Conservation (phyloP, 2,797 vertebrate genomes). For the Brotogeris chrysoptera region DNA sequence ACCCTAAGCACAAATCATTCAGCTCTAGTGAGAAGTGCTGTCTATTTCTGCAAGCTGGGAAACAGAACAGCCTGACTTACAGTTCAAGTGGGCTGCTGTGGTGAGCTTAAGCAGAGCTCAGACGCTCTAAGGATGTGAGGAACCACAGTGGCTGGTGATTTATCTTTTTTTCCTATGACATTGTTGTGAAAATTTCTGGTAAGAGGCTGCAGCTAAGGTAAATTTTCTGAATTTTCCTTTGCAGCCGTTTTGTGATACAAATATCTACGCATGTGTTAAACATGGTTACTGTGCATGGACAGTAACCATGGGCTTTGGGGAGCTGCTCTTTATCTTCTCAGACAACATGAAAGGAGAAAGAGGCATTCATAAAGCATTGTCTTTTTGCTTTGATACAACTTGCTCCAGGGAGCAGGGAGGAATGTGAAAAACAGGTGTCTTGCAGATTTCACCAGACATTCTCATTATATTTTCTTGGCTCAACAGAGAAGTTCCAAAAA, state of each 20-base stretch:
- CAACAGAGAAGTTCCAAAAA: slow-evolving; percentile 26
- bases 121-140: neutral
- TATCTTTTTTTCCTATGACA: neutral
- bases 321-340: slow-evolving; percentile 22
- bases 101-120: neutral
- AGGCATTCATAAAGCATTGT: slow-evolving; percentile 24
- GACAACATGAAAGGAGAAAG: slow-evolving; percentile 54
- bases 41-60: neutral
- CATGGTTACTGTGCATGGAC: neutral
- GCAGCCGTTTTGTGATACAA: neutral
- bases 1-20: neutral
- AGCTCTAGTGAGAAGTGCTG: neutral
- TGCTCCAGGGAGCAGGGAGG: slow-evolving; percentile 49
- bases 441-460: slow-evolving; percentile 47
- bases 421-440: slow-evolving; percentile 57
- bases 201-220: neutral
- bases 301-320: slow-evolving; percentile 4
- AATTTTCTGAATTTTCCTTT: neutral
- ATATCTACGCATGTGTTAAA: neutral
- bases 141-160: neutral
- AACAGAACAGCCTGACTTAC: neutral
- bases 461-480: neutral
- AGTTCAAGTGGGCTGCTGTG: neutral
- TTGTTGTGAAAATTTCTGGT: neutral
- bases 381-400: slow-evolving; percentile 61